Percentiles rank a stretch among this genome's conserved stretches.
Evolutionary conservation across 2,797 vertebrate species (phyloP).

Genomic region (Chiloscyllium punctatum): DNA sequence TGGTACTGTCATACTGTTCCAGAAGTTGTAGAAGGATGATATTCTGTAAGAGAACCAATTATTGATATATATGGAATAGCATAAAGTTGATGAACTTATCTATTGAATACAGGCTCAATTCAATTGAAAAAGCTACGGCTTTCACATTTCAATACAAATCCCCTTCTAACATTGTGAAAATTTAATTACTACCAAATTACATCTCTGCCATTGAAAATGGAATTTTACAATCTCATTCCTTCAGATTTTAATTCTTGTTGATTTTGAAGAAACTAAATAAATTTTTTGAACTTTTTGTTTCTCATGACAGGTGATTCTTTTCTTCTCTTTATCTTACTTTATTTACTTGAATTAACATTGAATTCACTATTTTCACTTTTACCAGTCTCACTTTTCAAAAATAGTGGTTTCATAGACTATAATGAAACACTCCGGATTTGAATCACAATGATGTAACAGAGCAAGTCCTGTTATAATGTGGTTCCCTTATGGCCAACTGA

Average conservation of each 20-base stretch:
- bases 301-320: background rate
- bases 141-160: background rate
- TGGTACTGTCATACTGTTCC: background rate
- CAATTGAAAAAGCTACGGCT: background rate
- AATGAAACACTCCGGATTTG: background rate
- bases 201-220: background rate
- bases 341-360: background rate
- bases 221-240: background rate
- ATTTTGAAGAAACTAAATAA: background rate
- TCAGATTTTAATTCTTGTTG: background rate
- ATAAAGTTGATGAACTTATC: background rate
- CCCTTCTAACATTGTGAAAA: background rate
- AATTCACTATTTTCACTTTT: background rate
- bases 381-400: background rate
- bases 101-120: background rate
- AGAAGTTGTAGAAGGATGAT: background rate
- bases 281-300: background rate
- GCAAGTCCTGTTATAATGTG: background rate
- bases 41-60: no score
- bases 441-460: background rate
- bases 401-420: background rate
- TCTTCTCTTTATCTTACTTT: background rate
- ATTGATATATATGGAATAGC: background rate
- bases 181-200: background rate
- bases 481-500: background rate